A percentile compares a stretch with the other conserved stretches of the same genome.
Evolutionary conservation across 1,140 invertebrate species (phyloP).

Genomic region (Acyrthosiphon pisum): DNA sequence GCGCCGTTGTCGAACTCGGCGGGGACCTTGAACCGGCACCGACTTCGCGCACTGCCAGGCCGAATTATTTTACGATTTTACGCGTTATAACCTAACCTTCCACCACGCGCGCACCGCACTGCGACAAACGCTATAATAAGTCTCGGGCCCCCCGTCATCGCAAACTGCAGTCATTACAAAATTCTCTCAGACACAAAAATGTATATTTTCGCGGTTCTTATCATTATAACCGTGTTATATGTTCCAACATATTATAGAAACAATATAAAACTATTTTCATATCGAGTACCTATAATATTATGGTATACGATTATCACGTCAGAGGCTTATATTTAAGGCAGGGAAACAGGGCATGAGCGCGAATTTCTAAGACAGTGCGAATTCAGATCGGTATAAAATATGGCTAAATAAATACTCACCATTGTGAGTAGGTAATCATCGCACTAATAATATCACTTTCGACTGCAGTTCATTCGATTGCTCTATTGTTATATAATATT

Average conservation of each 20-base stretch:
- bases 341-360: no score
- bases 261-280: not conserved
- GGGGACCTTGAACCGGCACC: constrained; percentile 32
- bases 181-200: constrained; percentile 10
- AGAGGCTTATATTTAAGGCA: not conserved
- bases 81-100: constrained; percentile 25
- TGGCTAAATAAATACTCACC: not conserved
- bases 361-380: not conserved
- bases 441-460: not conserved
- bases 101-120: not conserved
- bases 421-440: not conserved
- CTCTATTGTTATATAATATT: not conserved
- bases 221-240: not conserved
- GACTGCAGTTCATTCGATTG: not conserved
- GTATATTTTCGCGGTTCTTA: not conserved
- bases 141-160: constrained; percentile 2
- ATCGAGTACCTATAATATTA: not conserved
- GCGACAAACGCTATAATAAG: not conserved
- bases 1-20: not conserved
- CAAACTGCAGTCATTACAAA: constrained; percentile 20
- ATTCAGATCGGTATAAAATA: not conserved
- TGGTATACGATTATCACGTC: not conserved
- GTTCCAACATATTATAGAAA: not conserved
- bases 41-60: constrained; percentile 49
- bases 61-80: constrained; percentile 56